Base-by-base conservation (phyloP, 2,888 invertebrate species). In the Cacoxenus indagator region DNA sequence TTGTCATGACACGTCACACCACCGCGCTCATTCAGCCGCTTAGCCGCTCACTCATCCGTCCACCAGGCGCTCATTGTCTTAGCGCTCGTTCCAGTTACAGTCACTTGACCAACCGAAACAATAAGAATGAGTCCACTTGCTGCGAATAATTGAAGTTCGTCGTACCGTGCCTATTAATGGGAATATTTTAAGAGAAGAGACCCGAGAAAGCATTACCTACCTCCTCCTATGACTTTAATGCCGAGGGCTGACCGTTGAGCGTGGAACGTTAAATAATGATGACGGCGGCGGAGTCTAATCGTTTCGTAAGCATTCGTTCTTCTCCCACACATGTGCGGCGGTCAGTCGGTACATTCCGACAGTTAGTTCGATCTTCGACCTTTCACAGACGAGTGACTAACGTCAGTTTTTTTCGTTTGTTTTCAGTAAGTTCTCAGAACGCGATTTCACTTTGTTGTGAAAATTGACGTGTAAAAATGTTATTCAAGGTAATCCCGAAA, bases 81-180 rank as follows among this genome's bases (percentile, higher is more conserved):
- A 46, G 9, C 46, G 19, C 46, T 78, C 82, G 84, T 84, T 81
- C 81, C 84, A 85, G 86, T 87, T 87, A 84, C 86, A 86, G 86
- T 85, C 86, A 85, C 86, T 86, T 87, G 86, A 84, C 86, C 87
- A 87, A 87, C 87, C 87, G 87, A 87, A 87, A 86, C 86, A 85
- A 74, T 76, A 82, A 82, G 84, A 86, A 85, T 84, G 78, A 81
- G 72, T 75, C 66, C 70, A 64, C 55, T 51, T 43, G 14, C 24
- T 43, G 22, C 78, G 78, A 81, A 82, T 81, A 81, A 82, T 79
- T 82, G 79, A 57, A 65, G 54, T 51, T 59, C 46, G 51, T 64
- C 77, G 78, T 83, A 81, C 80, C 81, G 78, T 81, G 83, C 79
- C 79, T 81, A 82, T 81, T 82, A 79, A 81, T 82, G 79, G 82